Evolutionary conservation across 2,113 vertebrate genomes (phyloP).

Genomic region (Epinephelus lanceolatus): DNA sequence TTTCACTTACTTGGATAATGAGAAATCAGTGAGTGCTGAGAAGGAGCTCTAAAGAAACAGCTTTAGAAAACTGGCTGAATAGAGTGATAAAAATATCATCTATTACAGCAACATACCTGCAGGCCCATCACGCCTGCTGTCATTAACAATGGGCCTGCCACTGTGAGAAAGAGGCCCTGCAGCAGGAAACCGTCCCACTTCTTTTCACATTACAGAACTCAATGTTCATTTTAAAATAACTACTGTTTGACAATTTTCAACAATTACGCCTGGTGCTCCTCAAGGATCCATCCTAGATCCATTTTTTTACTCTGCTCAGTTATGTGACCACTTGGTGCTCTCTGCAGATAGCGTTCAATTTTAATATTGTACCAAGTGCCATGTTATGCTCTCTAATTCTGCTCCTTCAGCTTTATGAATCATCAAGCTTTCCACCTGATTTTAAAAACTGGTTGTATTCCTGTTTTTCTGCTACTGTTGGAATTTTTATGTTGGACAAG

Average conservation of each 20-base stretch:
- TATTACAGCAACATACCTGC: constrained; percentile 13
- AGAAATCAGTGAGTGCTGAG: not conserved
- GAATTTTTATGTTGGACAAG: too few species aligned
- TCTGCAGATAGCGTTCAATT: not conserved
- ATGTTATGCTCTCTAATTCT: not conserved
- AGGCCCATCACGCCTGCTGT: constrained; percentile 25
- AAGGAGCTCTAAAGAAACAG: constrained; percentile 12
- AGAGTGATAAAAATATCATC: constrained; percentile 28
- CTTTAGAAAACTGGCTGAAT: constrained; percentile 22
- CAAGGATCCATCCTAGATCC: not conserved
- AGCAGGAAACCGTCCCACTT: constrained; percentile 19
- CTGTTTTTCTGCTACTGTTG: too few species aligned
- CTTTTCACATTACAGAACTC: constrained; percentile 21
- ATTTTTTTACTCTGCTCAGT: not conserved
- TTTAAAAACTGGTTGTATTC: not conserved
- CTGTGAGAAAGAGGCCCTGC: constrained; percentile 29
- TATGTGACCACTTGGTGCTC: not conserved
- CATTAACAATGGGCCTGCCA: constrained; percentile 26
- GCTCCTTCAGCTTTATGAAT: not conserved
- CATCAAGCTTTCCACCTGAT: not conserved
- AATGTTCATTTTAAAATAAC: constrained; percentile 14
- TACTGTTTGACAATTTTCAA: not conserved
- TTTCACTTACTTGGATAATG: not conserved
- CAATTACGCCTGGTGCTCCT: not conserved
- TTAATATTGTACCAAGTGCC: not conserved